Base-by-base conservation (phyloP, 1,140 invertebrate genomes). In the Drosophila bocqueti region DNA sequence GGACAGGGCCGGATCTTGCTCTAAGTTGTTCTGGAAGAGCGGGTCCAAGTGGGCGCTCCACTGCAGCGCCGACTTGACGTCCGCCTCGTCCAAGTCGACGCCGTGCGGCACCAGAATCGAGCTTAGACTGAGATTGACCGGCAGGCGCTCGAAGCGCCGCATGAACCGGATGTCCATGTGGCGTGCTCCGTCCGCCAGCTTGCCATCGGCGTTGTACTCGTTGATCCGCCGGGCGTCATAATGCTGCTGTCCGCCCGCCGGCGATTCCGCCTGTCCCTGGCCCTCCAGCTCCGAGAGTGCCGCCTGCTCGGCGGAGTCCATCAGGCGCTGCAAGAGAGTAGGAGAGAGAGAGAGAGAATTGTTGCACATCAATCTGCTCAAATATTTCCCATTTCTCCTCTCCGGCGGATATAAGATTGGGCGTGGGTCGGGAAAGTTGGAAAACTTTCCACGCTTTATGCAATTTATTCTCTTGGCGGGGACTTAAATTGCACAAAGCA, bases 21-120 rank as follows among this genome's bases (percentile, higher is more conserved):
- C 96, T 84, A 97, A 97, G 94, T 99, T 99, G 92, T 97, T 97
- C 73, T 96, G 95, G 93, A 99, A 99, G 57, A 98, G 94, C 42
- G 96, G 95, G 93, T 99, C 97, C 83, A 99, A 94, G 78, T 96
- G 95, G 74, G 97, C 96, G 43, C 98, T 98, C 98, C 98, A 99
- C 87, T 97, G 96, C 84, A 99, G 96, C 29, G 97, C 97, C 90
- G 97, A 96, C 67, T 97, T 94, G 16, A 98, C 96, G 80, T 97
- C 96, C 16, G 94, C 86, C 91, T 97, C 97, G 97, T 91, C 87
- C 67, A 93, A 73, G 75, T 96, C 96, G 29, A 98, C 95, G 91
- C 96, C 97, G 7, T 96, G 95, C 13, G 98, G 98, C 84, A 99
- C 95, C 76, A 99, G 95, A 73, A 99, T 96, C 26, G 97, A 96